Conservation (phyloP, 2,113 vertebrate species). For the Pogonocichla stellata region DNA sequence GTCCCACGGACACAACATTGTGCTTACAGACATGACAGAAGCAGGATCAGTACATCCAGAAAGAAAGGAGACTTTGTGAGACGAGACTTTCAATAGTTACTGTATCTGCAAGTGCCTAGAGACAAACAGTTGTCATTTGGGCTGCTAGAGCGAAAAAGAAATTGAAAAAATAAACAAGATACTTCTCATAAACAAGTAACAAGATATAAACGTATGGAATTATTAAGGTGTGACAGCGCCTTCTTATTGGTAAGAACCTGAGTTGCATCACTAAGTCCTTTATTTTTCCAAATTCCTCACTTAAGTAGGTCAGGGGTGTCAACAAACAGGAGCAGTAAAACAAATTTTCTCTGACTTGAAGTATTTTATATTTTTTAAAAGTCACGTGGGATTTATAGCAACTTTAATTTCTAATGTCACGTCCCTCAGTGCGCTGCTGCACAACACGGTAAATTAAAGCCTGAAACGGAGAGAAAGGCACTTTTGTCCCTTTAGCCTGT, state of each 20-base stretch:
- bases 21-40: not conserved
- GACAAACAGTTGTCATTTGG: not conserved
- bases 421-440: not conserved
- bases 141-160: not conserved
- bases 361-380: not conserved
- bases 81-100: not conserved
- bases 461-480: not conserved
- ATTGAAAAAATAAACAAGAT: not conserved
- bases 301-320: not conserved
- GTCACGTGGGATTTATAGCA: not conserved
- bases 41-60: not conserved
- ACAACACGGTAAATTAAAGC: fast-evolving
- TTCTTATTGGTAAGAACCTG: not conserved
- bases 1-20: fast-evolving
- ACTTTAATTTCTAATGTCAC: not conserved
- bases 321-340: not conserved
- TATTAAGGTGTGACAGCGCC: not conserved
- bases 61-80: not conserved
- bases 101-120: not conserved
- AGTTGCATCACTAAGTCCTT: not conserved
- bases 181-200: not conserved
- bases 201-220: not conserved
- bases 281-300: not conserved
- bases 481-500: not conserved
- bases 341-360: not conserved